Evolutionary conservation across 1,140 invertebrate genomes (phyloP).

Genomic region (Bathynomus jamesi): DNA sequence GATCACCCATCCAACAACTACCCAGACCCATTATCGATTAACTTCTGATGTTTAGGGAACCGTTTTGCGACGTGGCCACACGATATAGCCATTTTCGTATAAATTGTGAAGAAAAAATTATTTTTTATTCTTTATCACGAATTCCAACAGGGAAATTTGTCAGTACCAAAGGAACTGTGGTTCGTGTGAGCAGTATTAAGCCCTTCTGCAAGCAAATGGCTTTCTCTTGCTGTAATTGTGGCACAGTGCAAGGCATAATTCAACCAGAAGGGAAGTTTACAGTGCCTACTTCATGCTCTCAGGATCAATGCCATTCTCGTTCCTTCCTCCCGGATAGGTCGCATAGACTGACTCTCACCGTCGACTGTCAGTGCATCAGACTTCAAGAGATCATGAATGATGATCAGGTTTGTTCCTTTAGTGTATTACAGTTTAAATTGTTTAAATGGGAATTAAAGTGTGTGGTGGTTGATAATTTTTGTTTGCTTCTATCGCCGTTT

Average conservation of each 20-base stretch:
- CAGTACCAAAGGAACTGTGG: conserved; percentile 74
- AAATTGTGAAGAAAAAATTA: no score
- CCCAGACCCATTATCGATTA: no score
- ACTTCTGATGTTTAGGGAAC: no score
- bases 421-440: neutral
- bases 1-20: no score
- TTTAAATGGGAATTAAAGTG: neutral
- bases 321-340: conserved; percentile 59
- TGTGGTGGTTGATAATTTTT: no score
- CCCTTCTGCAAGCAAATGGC: conserved; percentile 65
- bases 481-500: no score
- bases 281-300: conserved; percentile 51
- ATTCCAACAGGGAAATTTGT: conserved; percentile 63
- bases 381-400: conserved; percentile 58
- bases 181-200: conserved; percentile 66
- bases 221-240: conserved; percentile 68
- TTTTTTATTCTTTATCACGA: no score
- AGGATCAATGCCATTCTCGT: conserved; percentile 49
- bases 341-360: conserved; percentile 61
- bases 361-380: conserved; percentile 70
- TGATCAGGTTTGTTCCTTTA: conserved; percentile 18
- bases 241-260: conserved; percentile 51
- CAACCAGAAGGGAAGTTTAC: conserved; percentile 56
- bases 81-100: no score
- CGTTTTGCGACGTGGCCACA: no score